These are phyloP conservation scores for Alethe castanea DNA, from an alignment of 2,113 vertebrate species.

Conservation along the genomic window DNA sequence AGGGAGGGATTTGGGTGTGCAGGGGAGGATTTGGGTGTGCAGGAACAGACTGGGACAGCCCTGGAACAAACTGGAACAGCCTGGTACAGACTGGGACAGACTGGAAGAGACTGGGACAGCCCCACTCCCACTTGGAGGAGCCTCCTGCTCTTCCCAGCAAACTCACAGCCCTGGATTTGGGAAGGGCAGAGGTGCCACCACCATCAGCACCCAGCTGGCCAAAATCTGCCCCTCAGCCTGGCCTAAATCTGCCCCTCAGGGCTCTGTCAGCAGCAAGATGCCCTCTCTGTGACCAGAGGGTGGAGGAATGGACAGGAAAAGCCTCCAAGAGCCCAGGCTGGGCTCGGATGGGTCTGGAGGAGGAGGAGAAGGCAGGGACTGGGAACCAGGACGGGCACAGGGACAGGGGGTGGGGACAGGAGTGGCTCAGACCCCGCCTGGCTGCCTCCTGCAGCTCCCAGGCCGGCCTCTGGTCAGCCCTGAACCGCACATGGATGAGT, in stretches of 20 bases:
- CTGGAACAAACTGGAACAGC: too few species aligned
- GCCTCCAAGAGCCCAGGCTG: background rate
- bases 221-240: background rate
- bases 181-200: rapidly evolving
- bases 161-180: background rate
- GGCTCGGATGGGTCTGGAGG: rapidly evolving
- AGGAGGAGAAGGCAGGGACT: rapidly evolving
- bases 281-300: rapidly evolving
- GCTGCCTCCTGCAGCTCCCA: background rate
- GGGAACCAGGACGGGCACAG: rapidly evolving
- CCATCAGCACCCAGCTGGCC: background rate
- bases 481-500: background rate
- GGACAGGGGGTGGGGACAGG: rapidly evolving
- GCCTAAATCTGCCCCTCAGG: background rate
- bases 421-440: rapidly evolving
- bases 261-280: rapidly evolving
- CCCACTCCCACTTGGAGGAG: background rate
- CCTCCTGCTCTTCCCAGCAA: background rate
- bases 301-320: background rate
- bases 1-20: too few species aligned
- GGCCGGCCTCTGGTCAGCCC: background rate
- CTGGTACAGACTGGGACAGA: background rate
- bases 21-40: too few species aligned
- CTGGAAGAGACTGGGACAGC: background rate
- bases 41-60: too few species aligned